phyloP scores from a whole-genome alignment of 2,888 invertebrate genomes.

The Drosophila eohydei region DNA sequence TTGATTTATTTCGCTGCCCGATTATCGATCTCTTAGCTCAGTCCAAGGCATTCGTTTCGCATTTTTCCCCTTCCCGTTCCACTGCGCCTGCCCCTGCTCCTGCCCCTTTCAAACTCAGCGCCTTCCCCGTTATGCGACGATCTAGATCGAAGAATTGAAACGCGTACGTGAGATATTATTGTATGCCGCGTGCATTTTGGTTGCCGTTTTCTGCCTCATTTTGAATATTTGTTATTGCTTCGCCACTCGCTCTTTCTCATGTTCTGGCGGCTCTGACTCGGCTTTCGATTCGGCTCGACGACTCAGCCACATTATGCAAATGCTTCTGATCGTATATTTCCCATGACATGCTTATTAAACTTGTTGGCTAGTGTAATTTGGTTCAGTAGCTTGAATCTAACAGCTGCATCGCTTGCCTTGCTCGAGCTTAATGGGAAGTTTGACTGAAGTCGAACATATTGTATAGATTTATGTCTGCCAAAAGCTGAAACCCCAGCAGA shows the following conservation, averaged over 20 bases:
- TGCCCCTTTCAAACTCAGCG: background rate
- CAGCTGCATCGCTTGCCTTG: background rate
- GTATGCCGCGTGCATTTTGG: constrained; percentile 43
- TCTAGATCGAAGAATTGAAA: constrained; percentile 52
- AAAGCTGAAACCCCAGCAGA: too few species aligned
- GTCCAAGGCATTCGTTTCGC: constrained; percentile 6
- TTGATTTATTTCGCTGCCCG: constrained; percentile 64
- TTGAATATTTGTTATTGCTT: constrained; percentile 32
- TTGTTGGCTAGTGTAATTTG: constrained; percentile 2
- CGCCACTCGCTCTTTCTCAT: background rate
- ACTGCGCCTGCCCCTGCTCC: too few species aligned
- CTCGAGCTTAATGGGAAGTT: background rate
- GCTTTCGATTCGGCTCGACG: constrained; percentile 1
- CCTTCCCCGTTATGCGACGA: constrained; percentile 45
- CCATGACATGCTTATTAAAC: constrained; percentile 42
- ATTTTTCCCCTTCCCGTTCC: background rate
- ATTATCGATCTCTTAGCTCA: constrained; percentile 59
- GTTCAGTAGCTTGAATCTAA: background rate
- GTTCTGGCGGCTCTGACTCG: background rate
- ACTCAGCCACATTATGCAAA: constrained; percentile 43
- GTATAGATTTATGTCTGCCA: background rate
- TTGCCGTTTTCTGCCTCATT: constrained; percentile 26
- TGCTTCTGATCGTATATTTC: constrained; percentile 24
- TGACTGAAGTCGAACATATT: background rate
- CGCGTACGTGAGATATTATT: constrained; percentile 72